Evolutionary conservation across 1,140 invertebrate species (phyloP), one percentile per base, ranked within the genome.

Genomic region (Patella vulgata): DNA sequence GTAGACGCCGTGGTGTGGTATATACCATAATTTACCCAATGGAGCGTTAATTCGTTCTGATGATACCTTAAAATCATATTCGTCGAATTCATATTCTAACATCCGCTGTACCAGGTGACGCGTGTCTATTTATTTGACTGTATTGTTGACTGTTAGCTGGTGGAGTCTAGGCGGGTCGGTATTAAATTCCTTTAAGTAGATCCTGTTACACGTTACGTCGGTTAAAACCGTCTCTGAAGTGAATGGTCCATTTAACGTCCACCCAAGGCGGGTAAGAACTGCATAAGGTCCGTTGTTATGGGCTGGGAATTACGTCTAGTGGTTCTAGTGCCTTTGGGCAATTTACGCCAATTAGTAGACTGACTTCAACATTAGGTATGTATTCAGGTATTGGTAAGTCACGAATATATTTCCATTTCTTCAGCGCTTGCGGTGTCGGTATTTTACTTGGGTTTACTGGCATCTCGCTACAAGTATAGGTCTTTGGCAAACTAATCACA

Each of bases 1-100:
- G 14, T n/a, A n/a, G 9, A 62, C 59, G 28, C 23, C 25, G 42
- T 39, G 25, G 55, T 62, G 51, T 27, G 59, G 59, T 14, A 62
- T 17, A 55, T 55, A 60, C 53, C 42, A 56, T 12, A 21, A 17
- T n/a, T 30, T 42, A 17, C 40, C 36, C 5, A 40, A 23, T 28
- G 21, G 28, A n/a, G 4, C 11, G 8, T 4, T 36, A 11, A 59
- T 6, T 19, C 30, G n/a, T 11, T 63, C 43, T 27, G n/a, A 4
- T 17, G 53, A 30, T 19, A 63, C 60, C 21, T 27, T 17, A 25
- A 46, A 27, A 30, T 40, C 60, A 57, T 56, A 56, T 14, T 33
- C 60, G 14, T 44, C 8, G 23, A 19, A 28, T 23, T 17, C 4
- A 14, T 14, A 4, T n/a, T 57, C 14, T 31, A n/a, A 14, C 12